A percentile compares a stretch with the other conserved stretches of the same genome.
Evolutionary conservation across 2,888 invertebrate species (phyloP).

Genomic region (Arrhopalites spinosus): DNA sequence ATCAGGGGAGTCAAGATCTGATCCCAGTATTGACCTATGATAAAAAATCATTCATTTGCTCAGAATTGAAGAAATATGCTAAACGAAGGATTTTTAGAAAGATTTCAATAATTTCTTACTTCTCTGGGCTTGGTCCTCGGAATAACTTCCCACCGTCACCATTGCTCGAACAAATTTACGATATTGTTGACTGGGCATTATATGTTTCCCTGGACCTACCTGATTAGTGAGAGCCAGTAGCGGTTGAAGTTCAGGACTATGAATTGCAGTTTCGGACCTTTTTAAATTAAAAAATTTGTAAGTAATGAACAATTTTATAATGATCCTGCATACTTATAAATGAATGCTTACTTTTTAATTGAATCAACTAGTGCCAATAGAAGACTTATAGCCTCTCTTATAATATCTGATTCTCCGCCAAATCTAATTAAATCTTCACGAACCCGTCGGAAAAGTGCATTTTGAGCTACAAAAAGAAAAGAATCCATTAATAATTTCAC

Average conservation of each 20-base stretch:
- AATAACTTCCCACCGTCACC: slow-evolving; percentile 68
- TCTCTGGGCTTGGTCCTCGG: slow-evolving; percentile 58
- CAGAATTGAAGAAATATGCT: too few species aligned
- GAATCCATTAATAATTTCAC: too few species aligned
- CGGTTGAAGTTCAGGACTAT: slow-evolving; percentile 59
- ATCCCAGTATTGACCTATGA: slow-evolving; percentile 58
- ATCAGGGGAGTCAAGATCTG: slow-evolving; percentile 64
- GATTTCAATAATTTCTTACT: too few species aligned
- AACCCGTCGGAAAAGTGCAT: slow-evolving; percentile 70
- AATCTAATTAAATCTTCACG: slow-evolving; percentile 68
- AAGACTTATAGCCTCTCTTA: slow-evolving; percentile 69
- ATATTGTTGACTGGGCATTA: slow-evolving; percentile 64
- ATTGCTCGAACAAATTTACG: slow-evolving; percentile 75
- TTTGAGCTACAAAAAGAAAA: slow-evolving; percentile 67
- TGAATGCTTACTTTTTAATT: slow-evolving; percentile 61
- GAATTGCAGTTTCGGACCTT: slow-evolving; percentile 59
- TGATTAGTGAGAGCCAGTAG: slow-evolving; percentile 57
- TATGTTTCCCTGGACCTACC: slow-evolving; percentile 60
- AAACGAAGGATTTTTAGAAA: too few species aligned
- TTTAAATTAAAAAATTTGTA: too few species aligned
- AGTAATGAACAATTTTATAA: too few species aligned
- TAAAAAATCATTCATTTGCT: too few species aligned
- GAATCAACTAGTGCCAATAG: slow-evolving; percentile 65
- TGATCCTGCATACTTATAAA: too few species aligned
- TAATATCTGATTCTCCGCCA: slow-evolving; percentile 67